phyloP scores from a whole-genome alignment of 2,888 invertebrate species.

The Plusia festucae region DNA sequence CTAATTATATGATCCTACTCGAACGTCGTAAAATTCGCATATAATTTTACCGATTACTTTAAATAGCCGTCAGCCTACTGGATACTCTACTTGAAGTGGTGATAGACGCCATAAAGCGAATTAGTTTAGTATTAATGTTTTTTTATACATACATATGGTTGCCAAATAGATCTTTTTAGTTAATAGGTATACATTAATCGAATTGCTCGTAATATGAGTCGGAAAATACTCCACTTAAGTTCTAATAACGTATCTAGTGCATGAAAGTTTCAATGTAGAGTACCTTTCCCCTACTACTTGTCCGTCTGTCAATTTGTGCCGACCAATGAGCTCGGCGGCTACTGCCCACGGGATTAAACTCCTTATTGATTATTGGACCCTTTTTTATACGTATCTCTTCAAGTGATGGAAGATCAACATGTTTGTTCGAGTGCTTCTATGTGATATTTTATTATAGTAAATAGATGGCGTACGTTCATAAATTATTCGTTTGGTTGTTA shows the following conservation, averaged over 20 bases:
- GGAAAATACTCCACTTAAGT: slow-evolving; percentile 2
- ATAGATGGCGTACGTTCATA: neutral
- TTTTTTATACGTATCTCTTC: slow-evolving; percentile 73
- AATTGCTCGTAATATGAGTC: neutral
- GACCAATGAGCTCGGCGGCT: slow-evolving; percentile 84
- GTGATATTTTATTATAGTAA: neutral
- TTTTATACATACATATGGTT: too few relatives aligned
- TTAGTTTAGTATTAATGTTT: too few relatives aligned
- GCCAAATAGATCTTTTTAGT: too few relatives aligned
- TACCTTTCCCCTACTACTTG: slow-evolving; percentile 63
- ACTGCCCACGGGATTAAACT: slow-evolving; percentile 87
- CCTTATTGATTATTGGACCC: slow-evolving; percentile 89
- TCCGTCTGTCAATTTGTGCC: slow-evolving; percentile 83
- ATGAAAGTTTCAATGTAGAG: slow-evolving; percentile 17
- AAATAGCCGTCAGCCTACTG: too few relatives aligned
- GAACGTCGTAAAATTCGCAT: too few relatives aligned
- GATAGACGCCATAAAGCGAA: neutral
- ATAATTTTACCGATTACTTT: too few relatives aligned
- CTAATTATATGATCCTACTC: too few relatives aligned
- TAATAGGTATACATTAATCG: neutral
- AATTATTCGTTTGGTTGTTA: neutral
- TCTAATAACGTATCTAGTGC: slow-evolving; percentile 35
- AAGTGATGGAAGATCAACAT: slow-evolving; percentile 48
- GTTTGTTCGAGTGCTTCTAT: slow-evolving; percentile 7
- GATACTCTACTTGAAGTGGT: too few relatives aligned